A percentile compares a stretch with the other conserved stretches of the same genome.
Evolutionary conservation across 2,797 vertebrate genomes (phyloP).

Genomic region (Meda fulgida): DNA sequence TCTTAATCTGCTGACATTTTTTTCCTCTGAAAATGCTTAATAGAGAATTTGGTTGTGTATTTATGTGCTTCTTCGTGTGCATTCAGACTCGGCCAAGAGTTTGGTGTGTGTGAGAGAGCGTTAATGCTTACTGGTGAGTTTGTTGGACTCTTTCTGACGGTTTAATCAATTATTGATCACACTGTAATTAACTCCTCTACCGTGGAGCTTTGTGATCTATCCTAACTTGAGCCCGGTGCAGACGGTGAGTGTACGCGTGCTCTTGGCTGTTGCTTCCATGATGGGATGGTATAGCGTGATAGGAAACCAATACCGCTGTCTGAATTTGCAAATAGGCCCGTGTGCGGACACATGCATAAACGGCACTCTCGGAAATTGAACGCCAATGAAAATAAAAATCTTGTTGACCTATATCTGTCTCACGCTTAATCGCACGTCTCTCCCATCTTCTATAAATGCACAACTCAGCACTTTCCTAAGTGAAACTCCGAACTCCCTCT

Average conservation of each 20-base stretch:
- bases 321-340: slow-evolving; percentile 16
- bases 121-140: slow-evolving; percentile 50
- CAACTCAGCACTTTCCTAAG: slow-evolving; percentile 45
- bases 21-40: slow-evolving; percentile 75
- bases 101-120: slow-evolving; percentile 37
- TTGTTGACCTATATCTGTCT: slow-evolving; percentile 77
- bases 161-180: slow-evolving; percentile 82
- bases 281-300: slow-evolving; percentile 35
- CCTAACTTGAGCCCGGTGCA: slow-evolving; percentile 59
- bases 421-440: slow-evolving; percentile 57
- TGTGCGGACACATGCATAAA: slow-evolving; percentile 9
- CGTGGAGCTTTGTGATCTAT: slow-evolving; percentile 58
- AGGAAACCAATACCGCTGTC: slow-evolving; percentile 38
- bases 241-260: slow-evolving; percentile 22
- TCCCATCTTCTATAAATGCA: slow-evolving; percentile 60
- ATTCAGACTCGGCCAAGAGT: slow-evolving; percentile 63
- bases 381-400: slow-evolving; percentile 76
- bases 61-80: slow-evolving; percentile 11
- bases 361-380: slow-evolving; percentile 19
- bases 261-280: slow-evolving; percentile 13
- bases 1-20: slow-evolving; percentile 77
- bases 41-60: slow-evolving; percentile 39
- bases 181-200: slow-evolving; percentile 80
- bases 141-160: slow-evolving; percentile 73
- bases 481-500: slow-evolving; percentile 59